A percentile compares a stretch with the other conserved stretches of the same genome.
These are phyloP conservation scores for Onychorhynchus coronatus DNA, from an alignment of 2,113 vertebrate genomes.

Conservation along the genomic window DNA sequence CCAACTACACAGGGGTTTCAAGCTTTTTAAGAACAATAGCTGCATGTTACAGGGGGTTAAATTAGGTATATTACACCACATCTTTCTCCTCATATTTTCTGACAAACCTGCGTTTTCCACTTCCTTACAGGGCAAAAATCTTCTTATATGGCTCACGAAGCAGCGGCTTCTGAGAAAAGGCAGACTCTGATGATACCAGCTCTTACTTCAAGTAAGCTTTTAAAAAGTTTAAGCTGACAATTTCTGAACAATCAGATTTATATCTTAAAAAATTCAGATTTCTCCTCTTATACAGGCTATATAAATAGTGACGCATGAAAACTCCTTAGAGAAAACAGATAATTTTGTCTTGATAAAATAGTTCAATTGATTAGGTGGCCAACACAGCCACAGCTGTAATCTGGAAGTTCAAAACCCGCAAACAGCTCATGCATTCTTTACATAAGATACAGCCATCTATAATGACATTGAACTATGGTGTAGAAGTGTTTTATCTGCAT, in stretches of 20 bases:
- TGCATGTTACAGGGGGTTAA: background rate
- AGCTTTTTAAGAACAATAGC: background rate
- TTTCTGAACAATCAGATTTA: background rate
- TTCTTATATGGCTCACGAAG: background rate
- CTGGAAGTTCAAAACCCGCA: accelerated
- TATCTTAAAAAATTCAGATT: background rate
- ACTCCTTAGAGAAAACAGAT: background rate
- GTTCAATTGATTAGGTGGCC: background rate
- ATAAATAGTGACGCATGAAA: background rate
- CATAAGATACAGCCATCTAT: background rate
- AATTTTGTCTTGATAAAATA: background rate
- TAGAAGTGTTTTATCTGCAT: background rate
- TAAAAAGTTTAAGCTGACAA: background rate
- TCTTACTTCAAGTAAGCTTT: background rate
- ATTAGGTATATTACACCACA: background rate
- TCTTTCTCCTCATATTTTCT: background rate
- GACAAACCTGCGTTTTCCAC: background rate
- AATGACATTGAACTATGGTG: background rate
- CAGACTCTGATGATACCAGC: background rate
- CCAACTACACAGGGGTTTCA: background rate
- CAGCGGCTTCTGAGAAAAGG: background rate
- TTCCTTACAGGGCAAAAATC: background rate
- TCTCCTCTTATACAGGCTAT: background rate
- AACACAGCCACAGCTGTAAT: background rate
- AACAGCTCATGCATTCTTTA: background rate